These are phyloP conservation scores for Carassius auratus DNA, from an alignment of 2,113 vertebrate species.

Conservation along the genomic window DNA sequence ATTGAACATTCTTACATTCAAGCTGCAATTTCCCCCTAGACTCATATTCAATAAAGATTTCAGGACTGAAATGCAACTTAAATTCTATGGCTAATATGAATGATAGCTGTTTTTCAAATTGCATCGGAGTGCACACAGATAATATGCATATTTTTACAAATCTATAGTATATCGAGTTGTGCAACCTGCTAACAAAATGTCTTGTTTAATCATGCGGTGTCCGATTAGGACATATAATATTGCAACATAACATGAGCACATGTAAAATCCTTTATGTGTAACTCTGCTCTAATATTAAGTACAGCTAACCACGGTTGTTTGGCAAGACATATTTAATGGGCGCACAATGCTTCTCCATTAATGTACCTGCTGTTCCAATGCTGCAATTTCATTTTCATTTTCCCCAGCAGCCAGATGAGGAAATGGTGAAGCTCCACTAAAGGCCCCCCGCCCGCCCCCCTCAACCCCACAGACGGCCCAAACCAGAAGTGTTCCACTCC, in stretches of 20 bases:
- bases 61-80: not conserved
- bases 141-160: no score
- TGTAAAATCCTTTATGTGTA: not conserved
- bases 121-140: no score
- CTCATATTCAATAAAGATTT: not conserved
- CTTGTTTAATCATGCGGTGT: not conserved
- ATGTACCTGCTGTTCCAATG: conserved; percentile 46
- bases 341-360: conserved; percentile 30
- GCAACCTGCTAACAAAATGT: not conserved
- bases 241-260: not conserved
- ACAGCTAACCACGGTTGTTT: not conserved
- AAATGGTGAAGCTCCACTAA: conserved; percentile 32
- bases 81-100: not conserved
- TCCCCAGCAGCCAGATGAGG: conserved; percentile 50
- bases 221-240: not conserved
- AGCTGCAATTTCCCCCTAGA: not conserved
- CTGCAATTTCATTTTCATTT: conserved; percentile 56
- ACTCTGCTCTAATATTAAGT: not conserved
- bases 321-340: not conserved
- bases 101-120: no score
- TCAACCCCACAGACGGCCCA: conserved; percentile 62
- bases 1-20: not conserved
- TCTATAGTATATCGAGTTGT: no score
- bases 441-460: conserved; percentile 64
- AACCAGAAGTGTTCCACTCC: conserved; percentile 77